Conservation (phyloP, 2,797 vertebrate species). For the Acanthiza pusilla region DNA sequence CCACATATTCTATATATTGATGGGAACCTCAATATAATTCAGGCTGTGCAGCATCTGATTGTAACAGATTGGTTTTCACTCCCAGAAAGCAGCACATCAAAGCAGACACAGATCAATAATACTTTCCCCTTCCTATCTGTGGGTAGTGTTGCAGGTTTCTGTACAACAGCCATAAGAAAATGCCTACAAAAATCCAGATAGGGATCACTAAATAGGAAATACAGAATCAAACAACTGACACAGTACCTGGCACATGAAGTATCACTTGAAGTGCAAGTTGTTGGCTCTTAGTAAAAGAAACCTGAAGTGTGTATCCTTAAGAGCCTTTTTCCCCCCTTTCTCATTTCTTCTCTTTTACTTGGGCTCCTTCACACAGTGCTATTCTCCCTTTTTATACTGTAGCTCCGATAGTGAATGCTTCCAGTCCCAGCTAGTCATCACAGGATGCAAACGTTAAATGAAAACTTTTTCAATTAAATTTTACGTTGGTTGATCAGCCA, state of each 20-base stretch:
- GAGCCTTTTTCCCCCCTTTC: background rate
- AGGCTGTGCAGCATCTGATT: constrained; percentile 34
- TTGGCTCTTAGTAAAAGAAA: constrained; percentile 34
- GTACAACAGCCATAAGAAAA: constrained; percentile 27
- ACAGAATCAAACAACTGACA: constrained; percentile 5
- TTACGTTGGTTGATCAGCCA: constrained; percentile 37
- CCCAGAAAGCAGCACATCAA: constrained; percentile 47
- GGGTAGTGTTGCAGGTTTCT: constrained; percentile 21
- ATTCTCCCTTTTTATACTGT: constrained; percentile 15
- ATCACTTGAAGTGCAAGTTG: background rate
- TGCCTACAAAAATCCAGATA: constrained; percentile 9
- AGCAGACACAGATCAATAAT: constrained; percentile 47
- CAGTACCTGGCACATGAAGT: background rate
- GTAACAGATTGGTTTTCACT: constrained; percentile 44
- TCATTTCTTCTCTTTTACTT: constrained; percentile 22
- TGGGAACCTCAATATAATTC: constrained; percentile 43
- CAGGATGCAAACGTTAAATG: background rate
- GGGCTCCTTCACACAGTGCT: background rate
- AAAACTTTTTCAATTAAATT: constrained; percentile 53
- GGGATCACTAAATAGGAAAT: background rate
- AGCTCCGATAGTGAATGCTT: constrained; percentile 14
- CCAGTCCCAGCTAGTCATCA: constrained; percentile 10
- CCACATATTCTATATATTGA: constrained; percentile 51
- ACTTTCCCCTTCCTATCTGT: constrained; percentile 14
- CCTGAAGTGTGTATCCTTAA: background rate